Evolutionary conservation across 2,888 invertebrate genomes (phyloP).

Genomic region (Cosmia pyralina): DNA sequence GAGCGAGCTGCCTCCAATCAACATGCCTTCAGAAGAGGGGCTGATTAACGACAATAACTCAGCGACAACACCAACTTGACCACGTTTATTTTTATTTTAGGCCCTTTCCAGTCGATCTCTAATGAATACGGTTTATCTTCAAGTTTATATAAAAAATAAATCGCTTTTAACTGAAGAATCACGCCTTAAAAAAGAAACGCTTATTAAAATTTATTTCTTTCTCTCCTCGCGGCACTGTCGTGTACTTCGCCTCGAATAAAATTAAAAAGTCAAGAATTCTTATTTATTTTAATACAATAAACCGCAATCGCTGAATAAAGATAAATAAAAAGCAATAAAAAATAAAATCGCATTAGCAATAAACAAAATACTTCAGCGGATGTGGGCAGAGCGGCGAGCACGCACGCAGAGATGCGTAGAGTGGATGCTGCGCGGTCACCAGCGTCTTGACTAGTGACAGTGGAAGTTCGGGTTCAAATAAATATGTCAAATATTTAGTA

Average conservation of each 20-base stretch:
- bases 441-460: slow-evolving; percentile 18
- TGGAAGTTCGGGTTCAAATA: background rate
- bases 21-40: slow-evolving; percentile 81
- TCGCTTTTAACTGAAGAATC: slow-evolving; percentile 90
- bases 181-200: slow-evolving; percentile 90
- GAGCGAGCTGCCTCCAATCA: slow-evolving; percentile 79
- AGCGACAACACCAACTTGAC: slow-evolving; percentile 86
- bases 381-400: slow-evolving; percentile 87
- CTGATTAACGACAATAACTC: slow-evolving; percentile 89
- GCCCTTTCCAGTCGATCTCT: slow-evolving; percentile 89
- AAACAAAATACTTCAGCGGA: slow-evolving; percentile 91
- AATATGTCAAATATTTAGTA: background rate
- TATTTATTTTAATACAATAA: slow-evolving; percentile 91
- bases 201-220: slow-evolving; percentile 91
- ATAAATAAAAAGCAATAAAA: slow-evolving; percentile 90
- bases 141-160: slow-evolving; percentile 90
- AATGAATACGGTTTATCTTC: slow-evolving; percentile 90
- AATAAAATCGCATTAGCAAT: slow-evolving; percentile 91
- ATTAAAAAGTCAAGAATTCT: slow-evolving; percentile 90
- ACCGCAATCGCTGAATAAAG: slow-evolving; percentile 91
- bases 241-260: slow-evolving; percentile 89
- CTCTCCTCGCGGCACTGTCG: slow-evolving; percentile 88
- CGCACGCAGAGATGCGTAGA: slow-evolving; percentile 82
- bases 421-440: slow-evolving; percentile 60
- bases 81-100: slow-evolving; percentile 88